A percentile compares a stretch with the other conserved stretches of the same genome.
Evolutionary conservation across 2,113 vertebrate species (phyloP).

Genomic region (Apeltes quadracus): DNA sequence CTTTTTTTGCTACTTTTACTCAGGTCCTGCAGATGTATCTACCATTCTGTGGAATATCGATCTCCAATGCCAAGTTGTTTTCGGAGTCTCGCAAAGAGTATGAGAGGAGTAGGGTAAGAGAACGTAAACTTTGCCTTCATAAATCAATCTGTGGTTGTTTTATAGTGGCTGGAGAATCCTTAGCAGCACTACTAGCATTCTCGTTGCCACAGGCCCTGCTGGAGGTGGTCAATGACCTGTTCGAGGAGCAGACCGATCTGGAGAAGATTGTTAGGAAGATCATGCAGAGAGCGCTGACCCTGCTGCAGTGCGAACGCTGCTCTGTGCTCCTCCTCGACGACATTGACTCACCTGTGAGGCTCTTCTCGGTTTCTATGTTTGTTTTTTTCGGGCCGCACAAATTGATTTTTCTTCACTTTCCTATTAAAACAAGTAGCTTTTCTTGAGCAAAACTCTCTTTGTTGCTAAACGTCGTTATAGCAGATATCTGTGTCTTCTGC

Average conservation of each 20-base stretch:
- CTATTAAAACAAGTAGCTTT: not conserved
- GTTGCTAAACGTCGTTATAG: not conserved
- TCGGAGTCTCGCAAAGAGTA: conserved; percentile 83
- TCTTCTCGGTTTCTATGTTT: not conserved
- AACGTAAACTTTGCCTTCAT: conserved; percentile 19
- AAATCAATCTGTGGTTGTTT: not conserved
- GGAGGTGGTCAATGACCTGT: conserved; percentile 84
- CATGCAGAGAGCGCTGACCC: conserved; percentile 83
- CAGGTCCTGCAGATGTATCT: conserved; percentile 85
- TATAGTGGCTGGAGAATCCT: not conserved
- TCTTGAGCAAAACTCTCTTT: not conserved
- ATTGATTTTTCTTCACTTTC: not conserved
- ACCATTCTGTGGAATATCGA: conserved; percentile 81
- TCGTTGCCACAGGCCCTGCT: conserved; percentile 72
- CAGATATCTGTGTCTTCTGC: conserved; percentile 10
- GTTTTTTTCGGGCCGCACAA: not conserved
- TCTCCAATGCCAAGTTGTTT: conserved; percentile 83
- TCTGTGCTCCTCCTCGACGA: conserved; percentile 85
- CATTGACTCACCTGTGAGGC: conserved; percentile 81
- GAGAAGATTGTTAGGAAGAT: conserved; percentile 86
- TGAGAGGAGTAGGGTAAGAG: conserved; percentile 79
- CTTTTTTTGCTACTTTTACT: not conserved
- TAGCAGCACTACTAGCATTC: not conserved
- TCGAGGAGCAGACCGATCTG: conserved; percentile 84
- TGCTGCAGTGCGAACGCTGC: conserved; percentile 84